phyloP scores from a whole-genome alignment of 2,888 invertebrate species.

The Apotomis turbidana region DNA sequence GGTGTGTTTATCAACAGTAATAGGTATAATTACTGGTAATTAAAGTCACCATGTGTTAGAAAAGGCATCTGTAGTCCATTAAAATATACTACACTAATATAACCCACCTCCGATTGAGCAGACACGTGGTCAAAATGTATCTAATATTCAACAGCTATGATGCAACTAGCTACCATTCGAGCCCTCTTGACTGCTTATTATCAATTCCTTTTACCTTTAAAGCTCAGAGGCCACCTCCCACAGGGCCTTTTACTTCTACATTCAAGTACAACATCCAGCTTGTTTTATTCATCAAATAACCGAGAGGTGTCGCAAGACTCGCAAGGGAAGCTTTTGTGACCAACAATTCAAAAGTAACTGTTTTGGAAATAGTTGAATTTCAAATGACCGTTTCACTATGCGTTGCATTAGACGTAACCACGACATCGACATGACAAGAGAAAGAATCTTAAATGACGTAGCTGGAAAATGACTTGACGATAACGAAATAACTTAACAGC shows the following conservation, averaged over 20 bases:
- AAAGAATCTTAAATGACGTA: conserved; percentile 27
- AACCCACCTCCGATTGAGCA: not conserved
- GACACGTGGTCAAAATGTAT: not conserved
- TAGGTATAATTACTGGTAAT: conserved; percentile 22
- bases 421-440: conserved; percentile 26
- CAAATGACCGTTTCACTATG: conserved; percentile 27
- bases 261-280: conserved; percentile 55
- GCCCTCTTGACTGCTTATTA: conserved; percentile 29
- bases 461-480: conserved; percentile 24
- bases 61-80: conserved; percentile 16
- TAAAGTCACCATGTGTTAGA: conserved; percentile 15
- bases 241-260: conserved; percentile 55
- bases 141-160: conserved; percentile 18
- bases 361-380: conserved; percentile 22
- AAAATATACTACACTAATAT: not conserved
- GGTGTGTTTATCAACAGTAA: conserved; percentile 6
- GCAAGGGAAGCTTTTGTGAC: conserved; percentile 14
- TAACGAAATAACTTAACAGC: conserved; percentile 27
- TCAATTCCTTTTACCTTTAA: conserved; percentile 45
- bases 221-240: conserved; percentile 62
- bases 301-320: conserved; percentile 6
- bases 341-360: conserved; percentile 16
- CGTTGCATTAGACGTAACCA: conserved; percentile 15
- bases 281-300: conserved; percentile 23
- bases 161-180: conserved; percentile 25